phyloP scores from a whole-genome alignment of 2,888 invertebrate species.

The Chaitophorus viminalis region DNA sequence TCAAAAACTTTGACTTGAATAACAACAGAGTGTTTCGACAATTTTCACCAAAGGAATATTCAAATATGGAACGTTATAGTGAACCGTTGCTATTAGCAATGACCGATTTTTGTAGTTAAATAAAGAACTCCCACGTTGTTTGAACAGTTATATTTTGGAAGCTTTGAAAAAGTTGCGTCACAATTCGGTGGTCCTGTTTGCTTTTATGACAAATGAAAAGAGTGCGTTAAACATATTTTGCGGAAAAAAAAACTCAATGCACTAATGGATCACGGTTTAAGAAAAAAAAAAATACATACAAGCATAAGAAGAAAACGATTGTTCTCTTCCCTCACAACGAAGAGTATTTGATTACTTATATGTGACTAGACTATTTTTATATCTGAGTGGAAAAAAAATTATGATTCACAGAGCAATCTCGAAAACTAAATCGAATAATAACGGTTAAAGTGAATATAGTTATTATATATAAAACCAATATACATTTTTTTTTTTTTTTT shows the following conservation, averaged over 20 bases:
- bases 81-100: slow-evolving; percentile 42
- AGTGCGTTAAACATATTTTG: slow-evolving; percentile 21
- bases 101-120: slow-evolving; percentile 34
- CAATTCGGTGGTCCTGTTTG: slow-evolving; percentile 36
- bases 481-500: too few species aligned
- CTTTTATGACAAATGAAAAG: slow-evolving; percentile 35
- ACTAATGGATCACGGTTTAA: slow-evolving; percentile 19
- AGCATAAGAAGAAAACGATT: slow-evolving; percentile 2
- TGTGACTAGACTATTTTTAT: slow-evolving; percentile 6
- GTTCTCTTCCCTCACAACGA: neutral
- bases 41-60: neutral
- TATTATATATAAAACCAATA: too few species aligned
- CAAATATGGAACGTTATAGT: neutral
- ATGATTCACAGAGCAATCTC: neutral
- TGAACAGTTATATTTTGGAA: slow-evolving; percentile 41
- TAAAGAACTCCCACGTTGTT: slow-evolving; percentile 30
- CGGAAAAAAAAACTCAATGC: neutral
- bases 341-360: slow-evolving; percentile 26
- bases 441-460: neutral
- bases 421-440: neutral
- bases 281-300: neutral
- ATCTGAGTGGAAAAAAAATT: slow-evolving; percentile 10
- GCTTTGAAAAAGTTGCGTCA: slow-evolving; percentile 25
- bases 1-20: neutral
- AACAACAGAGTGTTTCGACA: neutral